Evolutionary conservation across 1,140 invertebrate species (phyloP).

Genomic region (Thalassaphorura encarpata): DNA sequence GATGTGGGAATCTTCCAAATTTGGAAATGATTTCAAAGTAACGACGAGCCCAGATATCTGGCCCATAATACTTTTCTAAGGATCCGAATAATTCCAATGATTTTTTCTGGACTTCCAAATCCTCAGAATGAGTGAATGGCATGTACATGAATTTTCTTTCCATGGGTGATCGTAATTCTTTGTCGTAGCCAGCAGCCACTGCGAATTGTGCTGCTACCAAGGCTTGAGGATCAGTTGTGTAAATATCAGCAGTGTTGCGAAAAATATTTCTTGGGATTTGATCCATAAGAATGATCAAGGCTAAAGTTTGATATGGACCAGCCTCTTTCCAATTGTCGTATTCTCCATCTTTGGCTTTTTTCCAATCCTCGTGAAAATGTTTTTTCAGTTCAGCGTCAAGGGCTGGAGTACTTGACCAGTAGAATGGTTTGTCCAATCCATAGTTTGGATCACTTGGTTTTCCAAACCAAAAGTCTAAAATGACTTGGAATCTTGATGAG

Average conservation of each 20-base stretch:
- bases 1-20: neutral
- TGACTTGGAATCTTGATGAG: neutral
- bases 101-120: neutral
- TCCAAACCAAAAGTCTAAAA: neutral
- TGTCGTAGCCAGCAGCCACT: neutral
- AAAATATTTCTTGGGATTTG: slow-evolving; percentile 1
- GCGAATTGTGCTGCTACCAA: neutral
- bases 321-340: neutral
- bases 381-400: neutral
- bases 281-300: neutral
- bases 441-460: neutral
- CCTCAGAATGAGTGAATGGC: neutral
- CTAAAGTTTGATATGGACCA: neutral
- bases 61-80: neutral
- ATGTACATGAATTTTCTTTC: neutral
- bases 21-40: neutral
- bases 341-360: neutral
- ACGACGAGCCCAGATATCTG: neutral
- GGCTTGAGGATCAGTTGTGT: neutral
- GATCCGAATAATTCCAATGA: neutral
- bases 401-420: neutral
- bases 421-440: neutral
- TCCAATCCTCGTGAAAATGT: neutral
- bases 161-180: neutral
- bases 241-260: neutral